Evolutionary conservation across 2,888 invertebrate species (phyloP).

Genomic region (Brachypterus glaber): DNA sequence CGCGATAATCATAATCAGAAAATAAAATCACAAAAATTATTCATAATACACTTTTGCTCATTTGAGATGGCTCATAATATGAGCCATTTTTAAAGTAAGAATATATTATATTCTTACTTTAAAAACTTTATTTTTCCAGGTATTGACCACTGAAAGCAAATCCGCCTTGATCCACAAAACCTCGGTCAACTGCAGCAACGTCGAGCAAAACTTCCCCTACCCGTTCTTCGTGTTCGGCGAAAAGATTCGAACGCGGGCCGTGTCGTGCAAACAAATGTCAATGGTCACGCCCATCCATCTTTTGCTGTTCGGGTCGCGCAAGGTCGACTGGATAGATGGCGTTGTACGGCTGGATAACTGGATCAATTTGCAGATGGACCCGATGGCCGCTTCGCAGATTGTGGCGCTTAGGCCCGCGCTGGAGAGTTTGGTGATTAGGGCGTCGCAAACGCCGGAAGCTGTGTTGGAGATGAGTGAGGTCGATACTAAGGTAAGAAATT

Average conservation of each 20-base stretch:
- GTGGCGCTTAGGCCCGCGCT: slow-evolving; percentile 81
- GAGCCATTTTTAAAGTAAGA: too few species aligned
- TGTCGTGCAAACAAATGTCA: slow-evolving; percentile 88
- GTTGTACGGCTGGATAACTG: slow-evolving; percentile 84
- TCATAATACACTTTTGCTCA: too few species aligned
- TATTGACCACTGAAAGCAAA: slow-evolving; percentile 90
- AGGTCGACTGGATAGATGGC: slow-evolving; percentile 69
- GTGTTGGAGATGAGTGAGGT: slow-evolving; percentile 53
- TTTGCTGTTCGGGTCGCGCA: slow-evolving; percentile 83
- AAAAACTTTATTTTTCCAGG: slow-evolving; percentile 44
- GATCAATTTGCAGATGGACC: slow-evolving; percentile 83
- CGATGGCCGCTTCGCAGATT: slow-evolving; percentile 67
- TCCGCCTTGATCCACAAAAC: slow-evolving; percentile 93
- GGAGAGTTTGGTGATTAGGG: slow-evolving; percentile 73
- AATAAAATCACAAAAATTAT: too few species aligned
- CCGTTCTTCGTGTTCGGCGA: slow-evolving; percentile 98
- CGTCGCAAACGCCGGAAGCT: slow-evolving; percentile 70
- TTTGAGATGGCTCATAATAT: too few species aligned
- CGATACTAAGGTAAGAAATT: slow-evolving; percentile 58
- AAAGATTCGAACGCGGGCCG: slow-evolving; percentile 91
- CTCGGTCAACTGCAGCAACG: slow-evolving; percentile 86
- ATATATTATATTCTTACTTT: too few species aligned
- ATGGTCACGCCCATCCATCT: slow-evolving; percentile 93
- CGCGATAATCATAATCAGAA: too few species aligned
- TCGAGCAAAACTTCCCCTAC: slow-evolving; percentile 75